phyloP scores from a whole-genome alignment of 2,797 vertebrate species.

The Pogonophryne albipinna region DNA sequence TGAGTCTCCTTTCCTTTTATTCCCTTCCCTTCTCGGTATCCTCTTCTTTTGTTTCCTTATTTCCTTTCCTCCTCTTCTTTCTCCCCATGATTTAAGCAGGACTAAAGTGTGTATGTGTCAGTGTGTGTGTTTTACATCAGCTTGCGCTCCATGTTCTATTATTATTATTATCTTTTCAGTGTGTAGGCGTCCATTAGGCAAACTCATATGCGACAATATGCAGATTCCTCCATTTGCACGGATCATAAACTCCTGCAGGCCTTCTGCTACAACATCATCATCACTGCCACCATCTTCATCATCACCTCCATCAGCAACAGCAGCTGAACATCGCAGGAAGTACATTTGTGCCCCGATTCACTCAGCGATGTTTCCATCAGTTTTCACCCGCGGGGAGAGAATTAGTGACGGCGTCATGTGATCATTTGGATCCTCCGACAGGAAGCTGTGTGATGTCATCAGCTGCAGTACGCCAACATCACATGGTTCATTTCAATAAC shows the following conservation, averaged over 20 bases:
- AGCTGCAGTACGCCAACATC: background rate
- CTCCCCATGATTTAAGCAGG: background rate
- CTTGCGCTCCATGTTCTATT: constrained; percentile 56
- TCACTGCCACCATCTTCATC: constrained; percentile 33
- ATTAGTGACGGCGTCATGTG: constrained; percentile 63
- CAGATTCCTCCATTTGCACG: constrained; percentile 84
- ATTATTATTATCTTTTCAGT: constrained; percentile 75
- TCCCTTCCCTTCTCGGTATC: background rate
- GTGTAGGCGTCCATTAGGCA: constrained; percentile 82
- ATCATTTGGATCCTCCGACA: constrained; percentile 44
- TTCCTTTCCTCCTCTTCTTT: background rate
- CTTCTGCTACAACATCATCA: constrained; percentile 76
- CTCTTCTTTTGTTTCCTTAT: background rate
- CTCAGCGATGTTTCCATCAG: constrained; percentile 80
- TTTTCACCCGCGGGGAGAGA: constrained; percentile 71
- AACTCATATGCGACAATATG: constrained; percentile 83
- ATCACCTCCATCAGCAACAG: constrained; percentile 64
- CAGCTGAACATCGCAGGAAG: constrained; percentile 79
- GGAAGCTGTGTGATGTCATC: constrained; percentile 26
- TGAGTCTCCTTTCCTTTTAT: background rate
- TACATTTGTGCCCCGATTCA: constrained; percentile 79
- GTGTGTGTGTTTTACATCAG: constrained; percentile 30
- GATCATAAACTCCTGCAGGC: constrained; percentile 85
- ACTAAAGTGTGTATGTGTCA: background rate
- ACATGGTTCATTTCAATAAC: background rate